A percentile compares a stretch with the other conserved stretches of the same genome.
Conservation (phyloP, 2,113 vertebrate species). For the Pedetes capensis region DNA sequence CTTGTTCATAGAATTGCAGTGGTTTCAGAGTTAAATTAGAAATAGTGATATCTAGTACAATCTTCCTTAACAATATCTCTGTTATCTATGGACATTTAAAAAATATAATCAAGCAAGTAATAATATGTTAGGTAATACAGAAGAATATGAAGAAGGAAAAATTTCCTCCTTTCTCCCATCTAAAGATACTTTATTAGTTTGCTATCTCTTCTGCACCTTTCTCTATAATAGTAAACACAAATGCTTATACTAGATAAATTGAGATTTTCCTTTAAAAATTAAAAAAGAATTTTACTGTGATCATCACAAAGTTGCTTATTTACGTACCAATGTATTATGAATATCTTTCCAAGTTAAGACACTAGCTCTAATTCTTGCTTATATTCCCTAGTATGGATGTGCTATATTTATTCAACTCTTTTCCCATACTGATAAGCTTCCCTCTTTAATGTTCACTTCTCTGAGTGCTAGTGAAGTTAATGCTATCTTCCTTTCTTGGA, state of each 20-base stretch:
- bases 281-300: not conserved
- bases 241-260: not conserved
- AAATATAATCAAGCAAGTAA: not conserved
- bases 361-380: not conserved
- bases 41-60: not conserved
- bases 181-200: not conserved
- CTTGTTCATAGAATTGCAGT: not conserved
- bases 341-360: not conserved
- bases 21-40: not conserved
- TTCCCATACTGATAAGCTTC: not conserved
- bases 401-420: not conserved
- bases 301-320: not conserved
- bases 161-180: not conserved
- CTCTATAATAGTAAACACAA: not conserved
- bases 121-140: not conserved
- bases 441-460: constrained; percentile 20
- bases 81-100: not conserved
- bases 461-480: not conserved
- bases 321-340: not conserved
- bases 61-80: not conserved
- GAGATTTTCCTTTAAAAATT: not conserved
- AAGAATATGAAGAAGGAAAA: not conserved
- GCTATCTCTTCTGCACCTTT: not conserved
- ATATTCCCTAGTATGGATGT: not conserved
- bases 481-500: not conserved